Base-by-base conservation (phyloP, 1,140 invertebrate genomes). In the Zophobas morio region DNA sequence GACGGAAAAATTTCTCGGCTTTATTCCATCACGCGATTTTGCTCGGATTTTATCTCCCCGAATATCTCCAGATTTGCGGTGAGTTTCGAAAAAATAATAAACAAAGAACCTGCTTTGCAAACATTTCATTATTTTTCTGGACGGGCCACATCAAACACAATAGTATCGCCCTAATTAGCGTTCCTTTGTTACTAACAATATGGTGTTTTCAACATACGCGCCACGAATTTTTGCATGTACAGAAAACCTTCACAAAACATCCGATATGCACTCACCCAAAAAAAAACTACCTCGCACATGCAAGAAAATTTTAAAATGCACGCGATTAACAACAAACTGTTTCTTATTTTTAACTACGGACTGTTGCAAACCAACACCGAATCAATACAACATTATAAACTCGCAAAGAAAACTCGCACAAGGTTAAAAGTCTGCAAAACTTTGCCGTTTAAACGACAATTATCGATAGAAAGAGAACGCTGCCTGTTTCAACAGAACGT, bases 21-120 rank as follows among this genome's bases (percentile, higher is more conserved):
- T 73, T 73, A 73, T 73, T 73, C 71, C 37, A 73, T 73, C 71
- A 73, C 71, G 71, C 71, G 71, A 73, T 73, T 70, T 60, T 33
- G 5, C 37, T 46, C 37, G 63, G 63, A 70, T 70, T 73, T 66
- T 73, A 73, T 73, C 71, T 73, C 8, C 49, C 40, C n/a, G 71
- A 73, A 73, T 73, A 73, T 73, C 71, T 73, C 20, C 35, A 56
- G 71, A 73, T 54, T 73, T 73, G 71, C 71, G 71, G 40, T 1
- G 46, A 72, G 42, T 73, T 56, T 73, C 49, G 37, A 66, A 73
- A 73, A 53, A 72, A 72, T 72, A 73, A 73, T 54, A 56, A 54
- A 73, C 20, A 53, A 54, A 73, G 35, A 54, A 47, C 49, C 20
- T 6, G 2, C 40, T 66, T 66, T 66, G 37, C 60, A 32, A 66